A percentile compares a stretch with the other conserved stretches of the same genome.
These are phyloP conservation scores for Pantala flavescens DNA, from an alignment of 1,140 invertebrate species.

Conservation along the genomic window DNA sequence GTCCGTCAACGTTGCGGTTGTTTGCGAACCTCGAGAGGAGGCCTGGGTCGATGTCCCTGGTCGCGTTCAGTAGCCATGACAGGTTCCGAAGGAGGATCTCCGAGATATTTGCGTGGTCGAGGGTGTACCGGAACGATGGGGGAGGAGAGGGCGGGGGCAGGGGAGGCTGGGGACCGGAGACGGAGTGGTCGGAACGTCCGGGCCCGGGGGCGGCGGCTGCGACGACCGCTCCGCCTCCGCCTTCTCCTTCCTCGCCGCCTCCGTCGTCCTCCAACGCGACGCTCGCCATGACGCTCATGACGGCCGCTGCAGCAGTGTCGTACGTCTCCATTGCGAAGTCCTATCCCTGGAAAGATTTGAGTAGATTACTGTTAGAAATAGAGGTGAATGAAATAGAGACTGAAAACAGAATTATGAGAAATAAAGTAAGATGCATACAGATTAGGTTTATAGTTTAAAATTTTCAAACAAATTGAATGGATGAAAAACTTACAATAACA, in stretches of 20 bases:
- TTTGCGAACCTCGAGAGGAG: slow-evolving; percentile 23
- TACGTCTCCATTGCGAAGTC: neutral
- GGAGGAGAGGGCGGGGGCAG: neutral
- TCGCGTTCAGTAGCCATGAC: slow-evolving; percentile 21
- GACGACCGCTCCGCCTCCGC: neutral
- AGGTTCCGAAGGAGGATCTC: neutral
- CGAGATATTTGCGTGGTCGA: neutral
- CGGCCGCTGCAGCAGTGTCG: neutral
- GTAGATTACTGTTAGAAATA: too few species aligned
- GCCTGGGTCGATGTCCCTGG: slow-evolving; percentile 20
- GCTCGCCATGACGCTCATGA: neutral
- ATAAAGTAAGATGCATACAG: too few species aligned
- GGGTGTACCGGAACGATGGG: neutral
- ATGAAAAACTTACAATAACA: too few species aligned
- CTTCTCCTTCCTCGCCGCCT: neutral
- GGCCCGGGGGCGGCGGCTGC: neutral
- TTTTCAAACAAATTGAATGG: too few species aligned
- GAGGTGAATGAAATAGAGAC: too few species aligned
- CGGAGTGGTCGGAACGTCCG: neutral
- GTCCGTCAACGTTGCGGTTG: slow-evolving; percentile 55
- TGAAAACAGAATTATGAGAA: too few species aligned
- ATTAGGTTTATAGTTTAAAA: too few species aligned
- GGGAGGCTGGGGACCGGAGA: neutral
- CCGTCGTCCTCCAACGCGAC: neutral
- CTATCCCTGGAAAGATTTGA: too few species aligned